Base-by-base conservation (phyloP, 2,113 vertebrate genomes). In the Sialia sialis region DNA sequence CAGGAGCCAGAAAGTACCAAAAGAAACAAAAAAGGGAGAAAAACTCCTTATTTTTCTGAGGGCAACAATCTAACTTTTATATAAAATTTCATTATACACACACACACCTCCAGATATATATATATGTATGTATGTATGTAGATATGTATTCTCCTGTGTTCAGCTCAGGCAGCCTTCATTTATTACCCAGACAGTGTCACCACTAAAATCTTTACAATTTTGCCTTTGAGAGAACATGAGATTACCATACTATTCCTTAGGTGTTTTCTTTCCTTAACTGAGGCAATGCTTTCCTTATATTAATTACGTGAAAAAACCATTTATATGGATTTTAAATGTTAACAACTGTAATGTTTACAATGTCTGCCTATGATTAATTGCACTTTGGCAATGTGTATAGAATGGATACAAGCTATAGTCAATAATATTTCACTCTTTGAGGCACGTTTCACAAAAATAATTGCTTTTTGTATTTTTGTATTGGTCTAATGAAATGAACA, bases 171-270 rank as follows among this genome's bases (percentile, higher is more conserved):
- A 92, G 63, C 60, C 48, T 80, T 62, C 63, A 86, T 94, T 94
- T 93, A 88, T 95, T 90, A 87, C 49, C 73, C 48, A 66, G 64
- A 54, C 55, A 81, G n/a, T 82, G 60, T 94, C 90, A 88, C 34
- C 34, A 62, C 49, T 86, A 76, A 93, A 96, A 94, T 90, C 96
- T 88, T 88, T 90, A 64, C 41, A 54, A 16, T 86, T 93, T 94
- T 95, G 63, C 75, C 82, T 95, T 58, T 93, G 79, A 93, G 75
- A 88, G 25, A 80, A 74, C 38, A 19, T 21, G 80, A 83, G 34
- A 80, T 87, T 80, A 69, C 63, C 27, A 12, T 55, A 36, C 20
- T 51, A 12, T 66, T 93, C 34, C 82, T 85, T 88, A 73, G 79
- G 46, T 88, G 12, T 59, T 90, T 58, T 92, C 18, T 86, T 76